Percentiles rank a stretch among this genome's conserved stretches.
These are phyloP conservation scores for Drosophila tripunctata DNA, from an alignment of 2,888 invertebrate species.

Conservation along the genomic window DNA sequence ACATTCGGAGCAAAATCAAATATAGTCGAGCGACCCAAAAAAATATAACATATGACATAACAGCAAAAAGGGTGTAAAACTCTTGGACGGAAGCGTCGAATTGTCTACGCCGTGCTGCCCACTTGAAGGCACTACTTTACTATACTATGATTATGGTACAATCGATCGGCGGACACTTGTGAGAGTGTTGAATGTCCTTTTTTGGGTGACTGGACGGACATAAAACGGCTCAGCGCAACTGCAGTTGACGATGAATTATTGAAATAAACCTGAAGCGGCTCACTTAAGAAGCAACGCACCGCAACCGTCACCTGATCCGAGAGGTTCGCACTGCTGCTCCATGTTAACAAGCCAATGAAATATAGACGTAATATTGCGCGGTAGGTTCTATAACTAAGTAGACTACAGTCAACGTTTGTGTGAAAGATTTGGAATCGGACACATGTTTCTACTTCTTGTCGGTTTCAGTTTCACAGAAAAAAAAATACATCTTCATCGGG, in stretches of 20 bases:
- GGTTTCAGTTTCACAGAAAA: conserved; percentile 58
- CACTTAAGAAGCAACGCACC: conserved; percentile 75
- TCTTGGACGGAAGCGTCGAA: conserved; percentile 81
- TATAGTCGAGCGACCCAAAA: conserved; percentile 9
- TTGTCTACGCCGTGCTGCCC: conserved; percentile 73
- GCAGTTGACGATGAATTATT: conserved; percentile 78
- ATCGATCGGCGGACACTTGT: conserved; percentile 52
- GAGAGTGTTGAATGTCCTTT: conserved; percentile 42
- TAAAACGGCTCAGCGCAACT: conserved; percentile 70
- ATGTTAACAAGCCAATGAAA: conserved; percentile 54
- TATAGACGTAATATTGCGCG: conserved; percentile 50
- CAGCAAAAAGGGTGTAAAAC: conserved; percentile 67
- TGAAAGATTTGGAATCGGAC: conserved; percentile 51
- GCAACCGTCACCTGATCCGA: conserved; percentile 76
- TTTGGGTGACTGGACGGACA: conserved; percentile 27
- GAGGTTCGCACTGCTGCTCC: conserved; percentile 61
- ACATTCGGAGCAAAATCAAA: conserved; percentile 52
- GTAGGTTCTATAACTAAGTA: conserved; percentile 16
- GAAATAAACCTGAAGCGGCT: conserved; percentile 69
- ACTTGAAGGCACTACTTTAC: conserved; percentile 45
- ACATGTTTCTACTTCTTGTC: conserved; percentile 69
- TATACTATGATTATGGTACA: no score
- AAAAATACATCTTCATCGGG: conserved; percentile 26
- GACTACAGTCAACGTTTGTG: conserved; percentile 38
- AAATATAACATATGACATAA: conserved; percentile 54